phyloP scores from a whole-genome alignment of 2,797 vertebrate genomes.

The Paguma larvata region DNA sequence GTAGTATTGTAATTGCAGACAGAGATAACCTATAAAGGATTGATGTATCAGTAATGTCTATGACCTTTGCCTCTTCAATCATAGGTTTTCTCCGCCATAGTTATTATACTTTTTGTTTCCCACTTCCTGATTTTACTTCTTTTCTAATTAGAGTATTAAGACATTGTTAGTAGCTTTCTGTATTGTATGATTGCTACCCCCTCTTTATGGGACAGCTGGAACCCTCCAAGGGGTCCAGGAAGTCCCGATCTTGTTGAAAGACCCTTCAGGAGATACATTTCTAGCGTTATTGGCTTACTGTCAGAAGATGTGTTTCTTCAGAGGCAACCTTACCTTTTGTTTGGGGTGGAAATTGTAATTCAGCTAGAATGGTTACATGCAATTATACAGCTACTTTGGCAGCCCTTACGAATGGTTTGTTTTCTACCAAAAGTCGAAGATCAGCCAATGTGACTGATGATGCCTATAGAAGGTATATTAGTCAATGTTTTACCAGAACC shows the following conservation, averaged over 20 bases:
- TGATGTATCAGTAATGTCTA: not conserved
- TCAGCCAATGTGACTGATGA: not conserved
- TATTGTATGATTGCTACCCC: not conserved
- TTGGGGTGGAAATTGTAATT: not conserved
- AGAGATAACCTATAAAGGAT: not conserved
- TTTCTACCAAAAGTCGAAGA: not conserved
- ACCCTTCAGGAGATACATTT: not conserved
- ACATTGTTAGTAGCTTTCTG: not conserved
- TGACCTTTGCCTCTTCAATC: not conserved
- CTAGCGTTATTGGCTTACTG: not conserved
- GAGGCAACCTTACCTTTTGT: not conserved
- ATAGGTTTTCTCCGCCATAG: not conserved
- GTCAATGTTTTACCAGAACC: not conserved
- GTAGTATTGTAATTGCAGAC: not conserved
- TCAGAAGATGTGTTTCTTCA: not conserved
- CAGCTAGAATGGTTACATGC: not conserved
- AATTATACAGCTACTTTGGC: not conserved
- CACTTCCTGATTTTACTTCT: not conserved
- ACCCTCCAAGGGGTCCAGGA: not conserved
- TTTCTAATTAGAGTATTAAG: not conserved
- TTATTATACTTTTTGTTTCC: not conserved
- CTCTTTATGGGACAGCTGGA: not conserved
- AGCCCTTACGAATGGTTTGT: not conserved
- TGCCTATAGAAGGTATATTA: not conserved
- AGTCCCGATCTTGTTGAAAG: not conserved